phyloP scores from a whole-genome alignment of 92 coral and sea anemone species.

The Muricea muricata region DNA sequence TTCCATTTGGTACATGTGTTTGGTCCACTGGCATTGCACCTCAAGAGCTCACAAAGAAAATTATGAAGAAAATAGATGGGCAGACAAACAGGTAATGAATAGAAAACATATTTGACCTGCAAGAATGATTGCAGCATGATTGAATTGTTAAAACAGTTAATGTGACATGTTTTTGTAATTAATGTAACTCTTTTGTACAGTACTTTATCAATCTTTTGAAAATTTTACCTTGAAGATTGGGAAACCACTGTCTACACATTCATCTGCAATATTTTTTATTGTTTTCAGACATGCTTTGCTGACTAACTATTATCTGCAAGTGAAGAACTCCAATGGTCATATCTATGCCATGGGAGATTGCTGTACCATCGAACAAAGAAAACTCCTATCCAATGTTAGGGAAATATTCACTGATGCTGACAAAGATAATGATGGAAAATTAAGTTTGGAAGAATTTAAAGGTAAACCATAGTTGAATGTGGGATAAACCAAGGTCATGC shows the following conservation, averaged over 20 bases:
- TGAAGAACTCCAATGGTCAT: slow-evolving; percentile 36
- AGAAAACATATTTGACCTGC: too few species aligned
- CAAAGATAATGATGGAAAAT: slow-evolving; percentile 34
- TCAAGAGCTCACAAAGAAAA: slow-evolving; percentile 33
- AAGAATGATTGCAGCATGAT: too few species aligned
- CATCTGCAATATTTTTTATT: too few species aligned
- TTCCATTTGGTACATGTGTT: slow-evolving; percentile 44
- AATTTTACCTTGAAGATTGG: too few species aligned
- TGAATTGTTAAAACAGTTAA: too few species aligned
- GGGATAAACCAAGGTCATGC: too few species aligned
- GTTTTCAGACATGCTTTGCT: slow-evolving; percentile 28
- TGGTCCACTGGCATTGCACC: slow-evolving; percentile 48
- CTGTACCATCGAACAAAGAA: slow-evolving; percentile 33
- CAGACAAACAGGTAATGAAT: slow-evolving; percentile 33
- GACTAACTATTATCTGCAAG: slow-evolving; percentile 36
- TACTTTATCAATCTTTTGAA: too few species aligned
- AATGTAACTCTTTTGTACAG: too few species aligned
- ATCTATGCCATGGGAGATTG: slow-evolving; percentile 51
- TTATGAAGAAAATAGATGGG: slow-evolving; percentile 45
- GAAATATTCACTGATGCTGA: slow-evolving; percentile 45
- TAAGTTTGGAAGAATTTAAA: slow-evolving; percentile 38
- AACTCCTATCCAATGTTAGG: slow-evolving; percentile 28
- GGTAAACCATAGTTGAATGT: slow-evolving; percentile 2
- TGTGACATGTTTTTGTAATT: too few species aligned
- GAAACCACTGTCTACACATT: too few species aligned